These are phyloP conservation scores for Microtus oregoni DNA, from an alignment of 2,113 vertebrate genomes.

Conservation along the genomic window DNA sequence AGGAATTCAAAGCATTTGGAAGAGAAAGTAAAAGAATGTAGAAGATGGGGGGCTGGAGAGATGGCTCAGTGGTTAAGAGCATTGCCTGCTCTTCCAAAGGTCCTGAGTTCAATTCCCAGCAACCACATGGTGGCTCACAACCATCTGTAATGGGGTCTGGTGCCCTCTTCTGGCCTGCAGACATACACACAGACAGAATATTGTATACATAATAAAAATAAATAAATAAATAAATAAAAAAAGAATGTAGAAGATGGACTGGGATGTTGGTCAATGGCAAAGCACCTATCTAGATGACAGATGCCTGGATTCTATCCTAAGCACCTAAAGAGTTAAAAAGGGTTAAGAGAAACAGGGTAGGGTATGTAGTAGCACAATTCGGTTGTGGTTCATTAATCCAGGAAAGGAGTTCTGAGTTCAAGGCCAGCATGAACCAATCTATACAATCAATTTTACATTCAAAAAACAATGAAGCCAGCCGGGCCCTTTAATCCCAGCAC, in stretches of 20 bases:
- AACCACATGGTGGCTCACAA: too few relatives aligned
- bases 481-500: too few relatives aligned
- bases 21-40: background rate
- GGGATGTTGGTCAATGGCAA: background rate
- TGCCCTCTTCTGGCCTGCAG: too few relatives aligned
- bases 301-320: background rate
- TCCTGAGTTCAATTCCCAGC: too few relatives aligned
- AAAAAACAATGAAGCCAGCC: background rate
- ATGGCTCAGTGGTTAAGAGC: too few relatives aligned
- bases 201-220: too few relatives aligned
- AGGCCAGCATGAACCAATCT: background rate
- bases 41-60: too few relatives aligned
- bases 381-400: background rate
- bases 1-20: background rate
- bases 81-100: too few relatives aligned
- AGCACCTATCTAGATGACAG: background rate
- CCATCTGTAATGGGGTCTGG: too few relatives aligned
- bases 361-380: background rate
- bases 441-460: background rate
- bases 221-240: too few relatives aligned
- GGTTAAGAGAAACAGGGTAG: background rate
- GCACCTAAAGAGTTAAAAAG: background rate
- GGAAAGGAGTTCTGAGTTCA: background rate
- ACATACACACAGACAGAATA: too few relatives aligned
- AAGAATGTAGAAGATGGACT: background rate